Base-by-base conservation (phyloP, 2,888 invertebrate species). In the Ophraella communa region DNA sequence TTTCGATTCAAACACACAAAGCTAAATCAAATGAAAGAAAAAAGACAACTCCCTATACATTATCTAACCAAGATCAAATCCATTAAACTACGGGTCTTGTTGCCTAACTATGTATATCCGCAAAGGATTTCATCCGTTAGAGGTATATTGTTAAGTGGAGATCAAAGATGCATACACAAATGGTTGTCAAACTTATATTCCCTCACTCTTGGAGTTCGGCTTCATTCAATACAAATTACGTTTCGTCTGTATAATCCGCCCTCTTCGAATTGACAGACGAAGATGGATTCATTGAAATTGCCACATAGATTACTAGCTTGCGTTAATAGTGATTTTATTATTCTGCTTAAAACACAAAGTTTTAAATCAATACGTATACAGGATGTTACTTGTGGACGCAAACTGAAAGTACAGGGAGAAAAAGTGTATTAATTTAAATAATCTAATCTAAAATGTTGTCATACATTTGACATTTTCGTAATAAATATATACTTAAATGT, bases 111-210 rank as follows among this genome's bases (percentile, higher is more conserved):
- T 47, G 67, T 66, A 73, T 71, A 69, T 69, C 69, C 70, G 62
- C 70, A 68, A 65, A 69, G 74, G 74, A 76, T 74, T 69, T 73
- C 75, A 49, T 49, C 49, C 49, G 49, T 11, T 69, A 71, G 71
- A 49, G 49, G 23, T 71, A 72, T 76, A 76, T 77, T 77, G 78
- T 77, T 76, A 77, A 74, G 73, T 73, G 70, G 74, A 78, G 78
- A 78, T 78, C 78, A 78, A 78, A 78, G 77, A 76, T 78, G 77
- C 75, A 77, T 76, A 76, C 76, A 75, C 78, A 76, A 77, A 77
- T 74, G 76, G 68, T 73, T 74, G 75, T 74, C 76, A 73, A 73
- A 74, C 73, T 73, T 74, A 73, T 74, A 73, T 73, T 75, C 67
- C 39, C 59, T 59, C 51, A 39, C n/a, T n/a, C n/a, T n/a, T n/a